Conservation (phyloP, 2,888 invertebrate genomes). For the Hylaea fasciaria region DNA sequence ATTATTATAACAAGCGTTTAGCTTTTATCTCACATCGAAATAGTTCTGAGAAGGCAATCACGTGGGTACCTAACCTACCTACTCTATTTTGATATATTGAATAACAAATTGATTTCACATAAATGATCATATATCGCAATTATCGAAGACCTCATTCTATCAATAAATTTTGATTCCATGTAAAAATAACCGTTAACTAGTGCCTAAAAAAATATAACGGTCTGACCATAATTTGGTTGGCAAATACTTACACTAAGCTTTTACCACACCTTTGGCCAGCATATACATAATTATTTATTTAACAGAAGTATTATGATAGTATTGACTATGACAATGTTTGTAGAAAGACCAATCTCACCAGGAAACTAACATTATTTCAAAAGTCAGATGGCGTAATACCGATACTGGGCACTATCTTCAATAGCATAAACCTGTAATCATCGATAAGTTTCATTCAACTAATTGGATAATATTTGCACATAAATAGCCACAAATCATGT, state of each 20-base stretch:
- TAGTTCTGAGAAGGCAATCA: slow-evolving; percentile 33
- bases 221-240: neutral
- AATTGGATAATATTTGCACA: slow-evolving; percentile 8
- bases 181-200: neutral
- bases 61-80: slow-evolving; percentile 8
- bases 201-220: slow-evolving; percentile 11
- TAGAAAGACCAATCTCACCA: neutral
- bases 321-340: too few species aligned
- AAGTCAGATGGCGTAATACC: slow-evolving; percentile 5
- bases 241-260: slow-evolving; percentile 1
- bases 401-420: slow-evolving; percentile 4
- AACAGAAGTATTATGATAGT: too few species aligned
- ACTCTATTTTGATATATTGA: neutral
- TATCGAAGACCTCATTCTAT: too few species aligned
- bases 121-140: too few species aligned
- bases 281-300: neutral
- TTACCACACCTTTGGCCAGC: slow-evolving; percentile 3
- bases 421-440: slow-evolving; percentile 4
- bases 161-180: neutral
- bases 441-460: slow-evolving; percentile 6
- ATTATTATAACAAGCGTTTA: slow-evolving; percentile 35
- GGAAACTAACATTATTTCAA: neutral
- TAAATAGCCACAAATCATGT: slow-evolving; percentile 34
- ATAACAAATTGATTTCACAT: too few species aligned
- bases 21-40: slow-evolving; percentile 36